These are phyloP conservation scores for Hirtodrosophila confusa DNA, from an alignment of 2,888 invertebrate species.

Conservation along the genomic window DNA sequence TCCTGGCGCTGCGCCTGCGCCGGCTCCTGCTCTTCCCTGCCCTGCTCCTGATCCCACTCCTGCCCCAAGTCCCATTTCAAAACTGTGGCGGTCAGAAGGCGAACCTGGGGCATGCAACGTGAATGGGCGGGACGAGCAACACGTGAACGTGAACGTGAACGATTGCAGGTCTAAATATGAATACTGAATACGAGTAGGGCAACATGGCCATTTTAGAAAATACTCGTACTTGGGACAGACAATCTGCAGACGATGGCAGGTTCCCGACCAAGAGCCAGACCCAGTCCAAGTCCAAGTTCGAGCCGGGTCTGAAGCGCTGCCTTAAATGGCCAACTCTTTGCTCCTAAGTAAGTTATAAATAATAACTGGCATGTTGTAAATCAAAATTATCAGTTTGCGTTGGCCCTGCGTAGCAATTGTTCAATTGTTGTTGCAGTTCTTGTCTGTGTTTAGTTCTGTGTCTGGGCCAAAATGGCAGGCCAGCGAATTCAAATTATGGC, in stretches of 20 bases:
- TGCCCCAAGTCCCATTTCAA: constrained; percentile 44
- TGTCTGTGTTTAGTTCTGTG: constrained; percentile 1
- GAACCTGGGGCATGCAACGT: constrained; percentile 61
- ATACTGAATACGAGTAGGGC: constrained; percentile 26
- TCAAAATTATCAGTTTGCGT: constrained; percentile 84
- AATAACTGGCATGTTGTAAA: constrained; percentile 84
- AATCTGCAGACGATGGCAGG: constrained; percentile 32
- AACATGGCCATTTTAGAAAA: constrained; percentile 61
- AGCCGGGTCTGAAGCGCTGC: constrained; percentile 38
- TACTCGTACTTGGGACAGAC: constrained; percentile 32
- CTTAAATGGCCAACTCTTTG: constrained; percentile 64
- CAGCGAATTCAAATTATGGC: constrained; percentile 64
- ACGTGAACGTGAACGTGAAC: constrained; percentile 19
- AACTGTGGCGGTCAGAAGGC: constrained; percentile 64
- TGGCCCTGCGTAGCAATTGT: constrained; percentile 56
- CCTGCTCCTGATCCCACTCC: neutral
- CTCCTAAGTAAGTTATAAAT: constrained; percentile 84
- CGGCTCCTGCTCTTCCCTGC: neutral
- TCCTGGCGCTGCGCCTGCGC: constrained; percentile 65
- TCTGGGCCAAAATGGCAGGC: constrained; percentile 49
- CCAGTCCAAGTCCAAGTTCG: constrained; percentile 2
- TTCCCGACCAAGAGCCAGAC: neutral
- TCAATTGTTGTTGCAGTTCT: constrained; percentile 41
- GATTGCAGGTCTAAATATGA: constrained; percentile 47
- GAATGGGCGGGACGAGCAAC: constrained; percentile 69